Conservation (phyloP, 2,888 invertebrate genomes). For the Blera fallax region DNA sequence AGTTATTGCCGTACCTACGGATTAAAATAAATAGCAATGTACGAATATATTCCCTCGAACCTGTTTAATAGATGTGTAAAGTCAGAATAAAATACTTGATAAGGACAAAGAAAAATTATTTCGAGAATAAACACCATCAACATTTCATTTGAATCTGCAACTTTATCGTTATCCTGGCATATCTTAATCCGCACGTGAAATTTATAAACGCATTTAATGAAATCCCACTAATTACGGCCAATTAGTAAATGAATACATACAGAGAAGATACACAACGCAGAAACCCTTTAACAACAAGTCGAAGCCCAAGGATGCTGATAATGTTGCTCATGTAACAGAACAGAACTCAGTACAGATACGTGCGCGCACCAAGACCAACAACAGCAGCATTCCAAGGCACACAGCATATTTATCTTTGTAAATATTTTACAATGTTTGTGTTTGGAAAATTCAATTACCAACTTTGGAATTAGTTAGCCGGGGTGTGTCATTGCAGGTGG, state of each 20-base stretch:
- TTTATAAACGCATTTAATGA: slow-evolving; percentile 51
- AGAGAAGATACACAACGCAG: background rate
- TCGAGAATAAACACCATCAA: background rate
- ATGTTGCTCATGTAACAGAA: slow-evolving; percentile 28
- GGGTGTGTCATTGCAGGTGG: slow-evolving; percentile 26
- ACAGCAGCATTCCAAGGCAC: slow-evolving; percentile 27
- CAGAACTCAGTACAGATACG: background rate
- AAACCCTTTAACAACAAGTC: slow-evolving; percentile 15
- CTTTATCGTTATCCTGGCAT: background rate
- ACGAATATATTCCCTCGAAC: too few relatives aligned
- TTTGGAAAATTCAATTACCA: slow-evolving; percentile 70
- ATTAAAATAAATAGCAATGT: too few relatives aligned
- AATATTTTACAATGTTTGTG: slow-evolving; percentile 70
- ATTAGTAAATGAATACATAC: slow-evolving; percentile 44
- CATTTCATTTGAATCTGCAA: background rate
- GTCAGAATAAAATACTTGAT: too few relatives aligned
- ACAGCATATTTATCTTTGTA: slow-evolving; percentile 64
- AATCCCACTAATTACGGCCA: slow-evolving; percentile 53
- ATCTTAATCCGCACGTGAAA: slow-evolving; percentile 7
- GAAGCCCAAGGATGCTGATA: slow-evolving; percentile 38
- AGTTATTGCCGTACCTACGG: too few relatives aligned
- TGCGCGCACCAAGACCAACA: background rate
- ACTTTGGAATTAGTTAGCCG: slow-evolving; percentile 53
- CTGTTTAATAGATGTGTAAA: too few relatives aligned
- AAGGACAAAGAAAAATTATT: background rate